phyloP scores from a whole-genome alignment of 2,888 invertebrate species.

The Ametastegia equiseti region DNA sequence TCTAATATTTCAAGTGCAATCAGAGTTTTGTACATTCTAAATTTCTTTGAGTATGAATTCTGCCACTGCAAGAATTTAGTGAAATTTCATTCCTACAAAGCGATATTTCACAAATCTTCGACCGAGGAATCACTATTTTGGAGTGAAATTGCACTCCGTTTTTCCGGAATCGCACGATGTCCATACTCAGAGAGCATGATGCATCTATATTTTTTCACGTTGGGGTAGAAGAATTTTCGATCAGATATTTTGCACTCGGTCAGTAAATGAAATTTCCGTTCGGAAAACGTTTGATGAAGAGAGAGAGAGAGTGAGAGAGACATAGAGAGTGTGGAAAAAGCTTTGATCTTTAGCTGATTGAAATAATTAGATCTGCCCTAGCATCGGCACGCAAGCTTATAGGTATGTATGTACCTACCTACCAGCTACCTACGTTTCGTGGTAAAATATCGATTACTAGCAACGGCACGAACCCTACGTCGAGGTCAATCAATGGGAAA shows the following conservation, averaged over 20 bases:
- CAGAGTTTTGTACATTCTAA: no score
- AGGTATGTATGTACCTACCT: no score
- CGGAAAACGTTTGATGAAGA: not conserved
- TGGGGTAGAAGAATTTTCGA: no score
- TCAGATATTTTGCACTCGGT: not conserved
- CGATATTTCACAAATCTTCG: no score
- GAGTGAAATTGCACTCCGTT: no score
- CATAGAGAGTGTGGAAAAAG: not conserved
- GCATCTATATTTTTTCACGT: no score
- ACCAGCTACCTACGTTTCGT: not conserved
- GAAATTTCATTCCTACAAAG: no score
- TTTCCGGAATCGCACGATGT: no score
- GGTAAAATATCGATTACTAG: not conserved
- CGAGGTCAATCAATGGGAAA: slow-evolving; percentile 31
- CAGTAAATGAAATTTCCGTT: not conserved
- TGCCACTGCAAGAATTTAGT: no score
- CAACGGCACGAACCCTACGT: slow-evolving; percentile 16
- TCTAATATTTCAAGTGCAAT: not conserved
- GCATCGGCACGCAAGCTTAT: not conserved
- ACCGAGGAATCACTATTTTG: no score
- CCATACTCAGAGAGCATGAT: no score
- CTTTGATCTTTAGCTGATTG: slow-evolving; percentile 3
- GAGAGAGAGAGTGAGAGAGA: not conserved
- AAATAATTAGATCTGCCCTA: slow-evolving; percentile 6
- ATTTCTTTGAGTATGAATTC: no score